Evolutionary conservation across 2,888 invertebrate species (phyloP).

Genomic region (Melipona beecheii): DNA sequence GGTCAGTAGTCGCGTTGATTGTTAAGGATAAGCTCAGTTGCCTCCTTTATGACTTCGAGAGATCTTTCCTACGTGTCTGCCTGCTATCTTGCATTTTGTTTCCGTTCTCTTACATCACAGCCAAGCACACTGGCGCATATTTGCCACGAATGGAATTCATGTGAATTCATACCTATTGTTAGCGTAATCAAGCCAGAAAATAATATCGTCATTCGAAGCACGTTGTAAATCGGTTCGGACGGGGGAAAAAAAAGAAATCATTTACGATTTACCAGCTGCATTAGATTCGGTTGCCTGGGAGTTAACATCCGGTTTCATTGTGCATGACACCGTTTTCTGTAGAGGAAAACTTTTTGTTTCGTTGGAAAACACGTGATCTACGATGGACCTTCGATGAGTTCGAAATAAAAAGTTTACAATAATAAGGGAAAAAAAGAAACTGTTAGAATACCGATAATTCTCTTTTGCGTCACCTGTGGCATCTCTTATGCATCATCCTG

Average conservation of each 20-base stretch:
- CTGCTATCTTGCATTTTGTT: conserved; percentile 65
- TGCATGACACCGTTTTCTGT: background rate
- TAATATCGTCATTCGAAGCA: conserved; percentile 21
- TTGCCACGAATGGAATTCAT: conserved; percentile 42
- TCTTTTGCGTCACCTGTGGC: background rate
- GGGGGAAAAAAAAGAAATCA: background rate
- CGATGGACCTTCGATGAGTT: conserved; percentile 1
- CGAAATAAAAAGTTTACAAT: background rate
- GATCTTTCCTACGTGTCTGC: conserved; percentile 46
- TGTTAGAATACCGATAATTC: background rate
- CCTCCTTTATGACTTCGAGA: conserved; percentile 48
- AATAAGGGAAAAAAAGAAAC: background rate
- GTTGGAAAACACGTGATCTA: background rate
- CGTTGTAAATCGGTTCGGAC: conserved; percentile 18
- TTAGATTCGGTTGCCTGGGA: conserved; percentile 18
- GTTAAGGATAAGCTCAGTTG: conserved; percentile 61
- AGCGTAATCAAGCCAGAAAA: conserved; percentile 35
- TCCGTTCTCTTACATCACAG: conserved; percentile 71
- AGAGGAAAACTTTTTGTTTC: conserved; percentile 13
- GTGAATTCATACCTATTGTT: conserved; percentile 50
- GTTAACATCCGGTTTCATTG: conserved; percentile 26
- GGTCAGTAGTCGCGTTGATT: conserved; percentile 44
- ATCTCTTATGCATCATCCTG: background rate
- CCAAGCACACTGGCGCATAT: conserved; percentile 17
- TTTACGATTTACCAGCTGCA: conserved; percentile 11